These are phyloP conservation scores for Eptesicus fuscus DNA, from an alignment of 2,113 vertebrate genomes.

Conservation along the genomic window DNA sequence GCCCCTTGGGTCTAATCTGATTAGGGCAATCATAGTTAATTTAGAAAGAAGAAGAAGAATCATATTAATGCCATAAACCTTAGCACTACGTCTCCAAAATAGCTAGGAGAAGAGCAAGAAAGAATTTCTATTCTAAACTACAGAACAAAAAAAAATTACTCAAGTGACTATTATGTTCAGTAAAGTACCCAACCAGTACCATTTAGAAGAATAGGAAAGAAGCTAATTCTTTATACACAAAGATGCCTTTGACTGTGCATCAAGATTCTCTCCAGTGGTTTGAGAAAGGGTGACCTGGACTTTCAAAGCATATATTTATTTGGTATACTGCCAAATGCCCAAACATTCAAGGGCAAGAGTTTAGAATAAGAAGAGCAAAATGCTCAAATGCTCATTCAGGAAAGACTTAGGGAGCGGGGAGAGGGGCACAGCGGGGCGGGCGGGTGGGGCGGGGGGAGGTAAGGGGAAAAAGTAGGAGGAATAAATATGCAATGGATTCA, in stretches of 20 bases:
- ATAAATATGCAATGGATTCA: background rate
- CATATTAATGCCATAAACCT: background rate
- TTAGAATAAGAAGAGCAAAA: background rate
- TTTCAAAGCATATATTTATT: background rate
- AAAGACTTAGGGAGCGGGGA: background rate
- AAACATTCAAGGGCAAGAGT: background rate
- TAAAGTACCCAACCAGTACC: background rate
- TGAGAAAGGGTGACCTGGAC: background rate
- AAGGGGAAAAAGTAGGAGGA: background rate
- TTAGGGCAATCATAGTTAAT: background rate
- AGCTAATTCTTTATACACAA: background rate
- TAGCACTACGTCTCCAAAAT: background rate
- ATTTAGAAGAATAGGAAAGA: background rate
- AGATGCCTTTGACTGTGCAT: background rate
- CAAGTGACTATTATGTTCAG: background rate
- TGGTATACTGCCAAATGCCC: background rate
- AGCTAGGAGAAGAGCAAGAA: background rate
- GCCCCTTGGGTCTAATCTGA: background rate
- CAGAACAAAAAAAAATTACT: background rate
- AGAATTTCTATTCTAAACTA: background rate
- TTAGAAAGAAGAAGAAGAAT: background rate
- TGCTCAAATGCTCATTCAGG: background rate
- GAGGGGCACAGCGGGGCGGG: too few species aligned
- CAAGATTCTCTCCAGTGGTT: background rate
- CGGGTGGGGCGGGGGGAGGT: accelerated